Evolutionary conservation across 2,888 invertebrate species (phyloP).

Genomic region (Caenorhabditis plicata): DNA sequence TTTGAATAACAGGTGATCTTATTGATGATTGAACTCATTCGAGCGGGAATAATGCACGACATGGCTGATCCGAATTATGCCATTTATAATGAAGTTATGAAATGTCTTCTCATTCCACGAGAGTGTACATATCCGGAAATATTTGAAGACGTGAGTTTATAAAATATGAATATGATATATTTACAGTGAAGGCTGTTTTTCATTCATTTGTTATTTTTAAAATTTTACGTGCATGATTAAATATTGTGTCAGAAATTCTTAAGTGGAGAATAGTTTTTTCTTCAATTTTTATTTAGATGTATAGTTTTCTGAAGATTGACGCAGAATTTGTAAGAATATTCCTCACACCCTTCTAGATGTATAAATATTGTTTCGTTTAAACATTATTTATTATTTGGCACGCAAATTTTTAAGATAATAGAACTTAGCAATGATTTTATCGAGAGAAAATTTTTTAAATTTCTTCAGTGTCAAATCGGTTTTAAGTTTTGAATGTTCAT

Average conservation of each 20-base stretch:
- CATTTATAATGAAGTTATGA: neutral
- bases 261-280: neutral
- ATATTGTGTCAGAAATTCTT: too few species aligned
- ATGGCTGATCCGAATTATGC: slow-evolving; percentile 1
- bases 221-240: too few species aligned
- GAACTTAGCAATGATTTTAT: too few species aligned
- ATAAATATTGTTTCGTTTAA: too few species aligned
- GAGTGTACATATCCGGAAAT: slow-evolving; percentile 11
- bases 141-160: slow-evolving; percentile 7
- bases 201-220: neutral
- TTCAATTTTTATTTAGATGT: slow-evolving; percentile 1
- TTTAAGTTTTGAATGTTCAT: too few species aligned
- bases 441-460: too few species aligned
- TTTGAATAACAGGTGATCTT: neutral
- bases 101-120: slow-evolving; percentile 4
- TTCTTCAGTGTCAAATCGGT: too few species aligned
- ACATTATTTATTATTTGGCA: too few species aligned
- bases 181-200: neutral
- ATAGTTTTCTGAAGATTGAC: slow-evolving; percentile 13
- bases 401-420: too few species aligned
- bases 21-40: neutral
- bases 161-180: neutral
- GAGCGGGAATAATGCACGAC: neutral
- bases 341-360: too few species aligned
- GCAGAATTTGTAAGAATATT: slow-evolving; percentile 7